Evolutionary conservation across 2,888 invertebrate genomes (phyloP).

Genomic region (Agapostemon virescens): DNA sequence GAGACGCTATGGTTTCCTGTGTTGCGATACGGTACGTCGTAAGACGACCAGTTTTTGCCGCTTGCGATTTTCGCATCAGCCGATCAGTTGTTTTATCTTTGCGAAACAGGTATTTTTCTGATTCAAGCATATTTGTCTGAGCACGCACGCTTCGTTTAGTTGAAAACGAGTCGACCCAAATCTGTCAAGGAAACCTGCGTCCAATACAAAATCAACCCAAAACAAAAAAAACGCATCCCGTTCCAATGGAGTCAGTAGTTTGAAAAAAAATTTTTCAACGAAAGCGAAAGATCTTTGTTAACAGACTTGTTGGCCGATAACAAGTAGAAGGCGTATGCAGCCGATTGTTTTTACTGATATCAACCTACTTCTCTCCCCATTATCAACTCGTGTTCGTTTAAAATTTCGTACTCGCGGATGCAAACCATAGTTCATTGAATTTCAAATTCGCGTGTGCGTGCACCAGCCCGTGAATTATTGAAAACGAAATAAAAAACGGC

Average conservation of each 20-base stretch:
- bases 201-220: neutral
- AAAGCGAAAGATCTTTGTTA: neutral
- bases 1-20: no score
- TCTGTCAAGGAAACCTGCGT: no score
- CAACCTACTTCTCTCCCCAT: neutral
- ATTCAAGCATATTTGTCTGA: no score
- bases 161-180: no score
- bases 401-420: neutral
- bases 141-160: no score
- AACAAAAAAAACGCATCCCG: neutral
- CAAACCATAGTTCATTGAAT: neutral
- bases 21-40: no score
- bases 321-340: neutral
- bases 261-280: neutral
- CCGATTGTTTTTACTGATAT: neutral
- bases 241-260: neutral
- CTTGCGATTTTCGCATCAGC: no score
- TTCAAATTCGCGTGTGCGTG: constrained; percentile 6
- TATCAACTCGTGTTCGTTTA: neutral
- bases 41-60: no score
- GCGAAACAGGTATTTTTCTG: no score
- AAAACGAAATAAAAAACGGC: constrained; percentile 10
- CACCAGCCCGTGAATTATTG: neutral
- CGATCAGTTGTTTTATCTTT: no score
- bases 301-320: neutral